Base-by-base conservation (phyloP, 1,140 invertebrate species). In the Apolygus lucorum region DNA sequence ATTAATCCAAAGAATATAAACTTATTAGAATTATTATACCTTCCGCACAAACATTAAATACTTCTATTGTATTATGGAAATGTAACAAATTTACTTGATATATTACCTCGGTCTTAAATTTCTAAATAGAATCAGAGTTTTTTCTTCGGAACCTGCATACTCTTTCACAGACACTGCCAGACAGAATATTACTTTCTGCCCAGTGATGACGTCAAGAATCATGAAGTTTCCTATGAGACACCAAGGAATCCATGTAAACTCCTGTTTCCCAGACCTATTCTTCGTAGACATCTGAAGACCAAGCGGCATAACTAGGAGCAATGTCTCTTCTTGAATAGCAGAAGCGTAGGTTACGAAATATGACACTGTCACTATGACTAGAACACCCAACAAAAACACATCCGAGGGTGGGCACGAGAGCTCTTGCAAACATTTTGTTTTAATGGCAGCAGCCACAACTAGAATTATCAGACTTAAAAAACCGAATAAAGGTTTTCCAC, bases 121-220 rank as follows among this genome's bases (percentile, higher is more conserved):
- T 28, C 27, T 27, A 66, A 66, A 66, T 34, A 66, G 34, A 8
- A 29, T 66, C 29, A 34, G 4, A 1, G 27, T 28, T 21, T 28
- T 29, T 66, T 66, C 29, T 2, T 1, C 2, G 2, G n/a, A 26
- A n/a, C 24, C 28, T 4, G 27, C 28, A 8, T 13, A 21, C 2
- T 66, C 29, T 1, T 42, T 4, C n/a, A 66, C n/a, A n/a, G 27
- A 8, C n/a, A 66, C 28, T 1, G 64, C 64, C 24, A 66, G 34
- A 34, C 27, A 66, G n/a, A 34, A 34, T 29, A 34, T 66, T 28
- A 66, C 64, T 21, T 66, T 66, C 21, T 66, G 64, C 2, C 64
- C 27, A 17, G 25, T 66, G 28, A 66, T 66, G n/a, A 29, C 64
- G 28, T 66, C 64, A 14, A 66, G 4, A 2, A 66, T 34, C 27